Evolutionary conservation across 2,797 vertebrate genomes (phyloP).

Genomic region (Jordanella pulchra): DNA sequence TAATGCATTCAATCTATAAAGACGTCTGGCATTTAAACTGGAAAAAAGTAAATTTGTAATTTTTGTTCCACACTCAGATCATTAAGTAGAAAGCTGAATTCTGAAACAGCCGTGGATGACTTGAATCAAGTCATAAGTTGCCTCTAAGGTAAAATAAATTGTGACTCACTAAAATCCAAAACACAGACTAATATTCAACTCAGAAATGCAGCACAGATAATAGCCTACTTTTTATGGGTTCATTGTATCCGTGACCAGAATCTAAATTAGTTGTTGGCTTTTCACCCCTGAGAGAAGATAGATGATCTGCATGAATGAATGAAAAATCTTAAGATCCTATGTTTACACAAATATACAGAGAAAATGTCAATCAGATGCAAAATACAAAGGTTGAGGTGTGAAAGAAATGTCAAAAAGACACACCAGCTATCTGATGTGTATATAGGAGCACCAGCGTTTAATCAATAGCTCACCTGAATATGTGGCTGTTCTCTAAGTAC

Average conservation of each 20-base stretch:
- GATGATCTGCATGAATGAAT: slow-evolving; percentile 63
- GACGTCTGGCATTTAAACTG: slow-evolving; percentile 35
- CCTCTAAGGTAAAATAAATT: slow-evolving; percentile 39
- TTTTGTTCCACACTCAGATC: slow-evolving; percentile 31
- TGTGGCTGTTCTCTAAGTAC: slow-evolving; percentile 21
- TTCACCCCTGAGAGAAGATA: slow-evolving; percentile 48
- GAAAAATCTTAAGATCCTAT: slow-evolving; percentile 67
- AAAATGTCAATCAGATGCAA: slow-evolving; percentile 80
- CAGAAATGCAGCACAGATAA: slow-evolving; percentile 22
- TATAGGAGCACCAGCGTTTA: slow-evolving; percentile 17
- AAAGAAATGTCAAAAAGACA: slow-evolving; percentile 71
- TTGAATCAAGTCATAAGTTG: slow-evolving; percentile 28
- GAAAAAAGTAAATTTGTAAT: slow-evolving; percentile 20
- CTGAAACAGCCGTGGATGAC: slow-evolving; percentile 27
- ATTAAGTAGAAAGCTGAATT: slow-evolving; percentile 39
- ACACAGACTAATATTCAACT: slow-evolving; percentile 30
- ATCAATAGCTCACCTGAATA: slow-evolving; percentile 71
- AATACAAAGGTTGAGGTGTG: slow-evolving; percentile 61
- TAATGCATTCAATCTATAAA: slow-evolving; percentile 38
- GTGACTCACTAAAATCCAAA: slow-evolving; percentile 33
- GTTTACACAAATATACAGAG: slow-evolving; percentile 66
- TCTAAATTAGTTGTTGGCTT: slow-evolving; percentile 36
- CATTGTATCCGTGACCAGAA: slow-evolving; percentile 50
- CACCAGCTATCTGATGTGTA: slow-evolving; percentile 33
- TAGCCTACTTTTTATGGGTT: slow-evolving; percentile 29